phyloP scores from a whole-genome alignment of 2,888 invertebrate genomes.

The Nomada ruficornis region DNA sequence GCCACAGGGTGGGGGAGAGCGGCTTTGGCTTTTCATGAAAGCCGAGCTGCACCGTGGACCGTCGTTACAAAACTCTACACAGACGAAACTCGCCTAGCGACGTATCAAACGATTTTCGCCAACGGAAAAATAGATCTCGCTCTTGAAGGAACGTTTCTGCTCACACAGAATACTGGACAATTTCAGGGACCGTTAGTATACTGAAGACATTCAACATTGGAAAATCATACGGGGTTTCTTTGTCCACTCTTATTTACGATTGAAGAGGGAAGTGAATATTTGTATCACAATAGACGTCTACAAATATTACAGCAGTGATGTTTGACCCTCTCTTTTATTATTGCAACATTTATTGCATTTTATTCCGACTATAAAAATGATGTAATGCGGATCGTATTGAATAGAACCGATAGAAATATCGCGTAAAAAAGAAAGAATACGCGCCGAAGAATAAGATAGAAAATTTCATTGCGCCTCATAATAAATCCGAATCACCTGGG shows the following conservation, averaged over 20 bases:
- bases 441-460: neutral
- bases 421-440: no score
- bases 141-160: neutral
- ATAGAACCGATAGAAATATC: no score
- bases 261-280: neutral
- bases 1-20: constrained; percentile 19
- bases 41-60: constrained; percentile 34
- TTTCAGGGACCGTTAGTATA: neutral
- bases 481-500: neutral
- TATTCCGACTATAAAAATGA: no score
- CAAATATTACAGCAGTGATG: no score
- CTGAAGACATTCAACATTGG: neutral
- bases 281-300: no score
- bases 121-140: constrained; percentile 15
- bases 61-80: constrained; percentile 19
- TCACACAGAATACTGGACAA: constrained; percentile 3
- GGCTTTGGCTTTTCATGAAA: constrained; percentile 56
- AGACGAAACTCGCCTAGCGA: constrained; percentile 34
- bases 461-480: neutral
- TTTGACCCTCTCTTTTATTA: no score
- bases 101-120: constrained; percentile 39
- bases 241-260: no score
- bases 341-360: no score
- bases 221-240: neutral
- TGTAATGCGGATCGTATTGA: no score